Base-by-base conservation (phyloP, 2,113 vertebrate genomes). In the Cynoglossus semilaevis region DNA sequence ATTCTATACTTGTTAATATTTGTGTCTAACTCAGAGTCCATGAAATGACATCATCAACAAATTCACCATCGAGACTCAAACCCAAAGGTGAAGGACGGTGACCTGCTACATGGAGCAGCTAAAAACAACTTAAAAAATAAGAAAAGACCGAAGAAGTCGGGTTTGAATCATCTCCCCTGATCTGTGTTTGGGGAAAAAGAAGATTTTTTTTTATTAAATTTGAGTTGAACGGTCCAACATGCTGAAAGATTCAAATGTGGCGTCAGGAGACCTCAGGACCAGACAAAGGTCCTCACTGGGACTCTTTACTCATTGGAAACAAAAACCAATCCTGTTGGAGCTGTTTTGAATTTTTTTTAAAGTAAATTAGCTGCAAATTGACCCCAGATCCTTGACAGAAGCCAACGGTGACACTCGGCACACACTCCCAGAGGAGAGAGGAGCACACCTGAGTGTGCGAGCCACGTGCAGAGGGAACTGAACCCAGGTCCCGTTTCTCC, bases 381-480 rank as follows among this genome's bases (percentile, higher is more conserved):
- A 73, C 49, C 17, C 17, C 35, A 65, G 54, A 37, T 56, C 19
- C 43, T 45, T 10, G 49, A 49, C 29, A 67, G 78, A 75, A 63
- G 15, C 3, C 5, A 9, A 1, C 50, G 5, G 16, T 38, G 15
- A 29, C 8, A 34, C 62, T 51, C 35, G 17, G 45, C 51, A 71
- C 72, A 63, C 46, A 69, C 58, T 54, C 58, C 44, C 52, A 69
- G 53, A 56, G 51, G 42, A 69, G 51, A 49, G 66, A 47, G 47
- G 56, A 69, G 42, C 70, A 80, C 80, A 80, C 72, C 70, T 57
- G 63, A 75, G 75, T 81, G 82, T 84, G 63, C 50, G 59, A 74
- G 77, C 82, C 86, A 86, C 81, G 79, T 81, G 77, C 66, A 70
- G 63, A 53, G 58, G 67, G 74, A 78, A 63, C 34, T 66, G 22